Evolutionary conservation across 2,113 vertebrate species (phyloP).

Genomic region (Malurus alboscapulatus): DNA sequence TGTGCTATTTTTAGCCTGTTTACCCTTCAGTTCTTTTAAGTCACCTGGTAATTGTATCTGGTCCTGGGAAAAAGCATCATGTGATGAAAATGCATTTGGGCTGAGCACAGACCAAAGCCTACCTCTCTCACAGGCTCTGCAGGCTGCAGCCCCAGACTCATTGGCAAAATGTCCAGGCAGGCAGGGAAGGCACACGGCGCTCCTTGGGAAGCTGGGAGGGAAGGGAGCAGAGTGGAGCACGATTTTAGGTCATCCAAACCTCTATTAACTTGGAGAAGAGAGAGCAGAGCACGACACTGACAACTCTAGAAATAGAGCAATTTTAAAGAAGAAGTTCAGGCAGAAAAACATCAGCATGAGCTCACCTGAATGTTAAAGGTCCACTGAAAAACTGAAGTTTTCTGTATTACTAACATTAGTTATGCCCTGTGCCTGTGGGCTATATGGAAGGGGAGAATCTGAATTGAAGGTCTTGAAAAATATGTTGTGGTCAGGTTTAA

Average conservation of each 20-base stretch:
- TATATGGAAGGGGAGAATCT: neutral
- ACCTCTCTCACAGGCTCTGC: slow-evolving; percentile 80
- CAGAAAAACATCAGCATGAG: neutral
- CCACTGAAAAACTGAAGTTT: neutral
- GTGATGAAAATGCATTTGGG: neutral
- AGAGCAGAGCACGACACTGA: neutral
- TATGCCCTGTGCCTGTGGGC: neutral
- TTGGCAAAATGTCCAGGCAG: slow-evolving; percentile 75
- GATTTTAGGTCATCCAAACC: neutral
- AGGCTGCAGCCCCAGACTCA: slow-evolving; percentile 69
- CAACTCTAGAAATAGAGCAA: neutral
- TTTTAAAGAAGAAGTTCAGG: neutral
- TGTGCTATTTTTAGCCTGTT: neutral
- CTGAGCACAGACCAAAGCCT: neutral
- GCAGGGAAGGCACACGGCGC: slow-evolving; percentile 76
- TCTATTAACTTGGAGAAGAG: neutral
- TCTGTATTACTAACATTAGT: neutral
- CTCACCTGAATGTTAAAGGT: neutral
- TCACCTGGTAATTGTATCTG: neutral
- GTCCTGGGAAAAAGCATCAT: neutral
- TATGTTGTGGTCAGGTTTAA: neutral
- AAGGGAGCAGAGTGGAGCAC: neutral
- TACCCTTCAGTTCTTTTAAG: neutral
- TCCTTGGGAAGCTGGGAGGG: slow-evolving; percentile 71
- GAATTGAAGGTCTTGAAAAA: neutral